Evolutionary conservation across 1,140 invertebrate species (phyloP).

Genomic region (Harlomillsia oculata): DNA sequence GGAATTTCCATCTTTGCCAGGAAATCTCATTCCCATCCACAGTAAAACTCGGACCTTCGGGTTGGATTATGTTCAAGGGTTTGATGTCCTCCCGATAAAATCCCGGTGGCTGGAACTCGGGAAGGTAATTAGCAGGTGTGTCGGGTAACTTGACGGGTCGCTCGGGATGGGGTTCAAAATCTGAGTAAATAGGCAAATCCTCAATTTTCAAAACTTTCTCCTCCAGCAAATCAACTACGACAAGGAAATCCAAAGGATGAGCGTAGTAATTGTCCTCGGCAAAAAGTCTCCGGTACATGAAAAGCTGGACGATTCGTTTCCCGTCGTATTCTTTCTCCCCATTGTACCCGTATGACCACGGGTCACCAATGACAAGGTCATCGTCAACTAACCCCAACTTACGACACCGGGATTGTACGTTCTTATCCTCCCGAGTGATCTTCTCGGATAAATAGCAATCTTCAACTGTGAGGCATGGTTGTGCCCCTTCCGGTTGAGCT

Average conservation of each 20-base stretch:
- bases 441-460: conserved; percentile 6
- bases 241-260: conserved; percentile 31
- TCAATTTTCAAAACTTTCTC: conserved; percentile 19
- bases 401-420: not conserved
- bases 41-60: conserved; percentile 22
- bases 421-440: not conserved
- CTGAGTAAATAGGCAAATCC: conserved; percentile 21
- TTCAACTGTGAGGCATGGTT: conserved; percentile 1
- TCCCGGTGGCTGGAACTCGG: conserved; percentile 8
- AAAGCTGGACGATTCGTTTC: conserved; percentile 21
- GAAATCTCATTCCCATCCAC: conserved; percentile 28
- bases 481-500: not conserved
- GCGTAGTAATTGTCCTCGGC: conserved; percentile 31
- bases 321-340: conserved; percentile 13
- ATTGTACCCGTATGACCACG: conserved; percentile 14
- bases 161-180: not conserved
- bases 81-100: conserved; percentile 25
- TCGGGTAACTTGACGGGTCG: conserved; percentile 3
- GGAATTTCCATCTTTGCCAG: conserved; percentile 30
- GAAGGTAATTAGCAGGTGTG: conserved; percentile 18
- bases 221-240: not conserved
- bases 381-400: conserved; percentile 1
- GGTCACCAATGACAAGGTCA: conserved; percentile 2
- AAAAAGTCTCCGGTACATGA: conserved; percentile 18
- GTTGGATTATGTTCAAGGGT: conserved; percentile 19